Percentiles rank a stretch among this genome's conserved stretches.
phyloP scores from a whole-genome alignment of 2,888 invertebrate species.

The Odiellus spinosus region DNA sequence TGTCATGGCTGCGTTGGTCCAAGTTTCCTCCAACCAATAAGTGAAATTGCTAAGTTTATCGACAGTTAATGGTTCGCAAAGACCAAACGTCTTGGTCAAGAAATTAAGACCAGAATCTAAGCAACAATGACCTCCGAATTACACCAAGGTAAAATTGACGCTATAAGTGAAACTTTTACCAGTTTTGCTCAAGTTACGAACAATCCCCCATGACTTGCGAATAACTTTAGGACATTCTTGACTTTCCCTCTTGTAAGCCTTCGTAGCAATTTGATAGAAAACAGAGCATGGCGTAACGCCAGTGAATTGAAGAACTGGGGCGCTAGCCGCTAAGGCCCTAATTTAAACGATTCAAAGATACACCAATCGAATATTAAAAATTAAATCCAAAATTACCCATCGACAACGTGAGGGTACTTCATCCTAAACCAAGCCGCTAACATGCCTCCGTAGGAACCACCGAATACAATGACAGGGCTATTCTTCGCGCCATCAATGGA shows the following conservation, averaged over 20 bases:
- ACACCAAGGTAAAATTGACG: background rate
- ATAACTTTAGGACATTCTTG: slow-evolving; percentile 52
- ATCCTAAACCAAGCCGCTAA: slow-evolving; percentile 85
- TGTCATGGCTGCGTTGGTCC: slow-evolving; percentile 73
- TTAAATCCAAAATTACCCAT: too few species aligned
- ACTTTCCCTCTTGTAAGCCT: slow-evolving; percentile 46
- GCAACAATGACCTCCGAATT: slow-evolving; percentile 29
- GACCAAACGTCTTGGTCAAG: slow-evolving; percentile 52
- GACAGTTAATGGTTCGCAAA: slow-evolving; percentile 50
- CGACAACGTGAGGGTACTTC: slow-evolving; percentile 79
- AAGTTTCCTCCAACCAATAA: slow-evolving; percentile 53
- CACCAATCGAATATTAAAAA: too few species aligned
- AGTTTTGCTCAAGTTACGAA: slow-evolving; percentile 37
- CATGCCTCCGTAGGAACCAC: slow-evolving; percentile 96
- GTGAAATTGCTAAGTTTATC: slow-evolving; percentile 42
- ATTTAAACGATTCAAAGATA: slow-evolving; percentile 19
- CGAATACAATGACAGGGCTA: slow-evolving; percentile 64
- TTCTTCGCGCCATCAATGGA: slow-evolving; percentile 28
- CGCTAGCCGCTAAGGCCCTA: slow-evolving; percentile 81
- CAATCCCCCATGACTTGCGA: slow-evolving; percentile 54
- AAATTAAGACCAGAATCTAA: slow-evolving; percentile 49
- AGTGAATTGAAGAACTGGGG: slow-evolving; percentile 72
- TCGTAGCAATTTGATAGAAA: slow-evolving; percentile 59
- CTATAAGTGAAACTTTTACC: slow-evolving; percentile 34
- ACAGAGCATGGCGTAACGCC: slow-evolving; percentile 60